Conservation (phyloP, 2,888 invertebrate species). For the Clostera curtula region DNA sequence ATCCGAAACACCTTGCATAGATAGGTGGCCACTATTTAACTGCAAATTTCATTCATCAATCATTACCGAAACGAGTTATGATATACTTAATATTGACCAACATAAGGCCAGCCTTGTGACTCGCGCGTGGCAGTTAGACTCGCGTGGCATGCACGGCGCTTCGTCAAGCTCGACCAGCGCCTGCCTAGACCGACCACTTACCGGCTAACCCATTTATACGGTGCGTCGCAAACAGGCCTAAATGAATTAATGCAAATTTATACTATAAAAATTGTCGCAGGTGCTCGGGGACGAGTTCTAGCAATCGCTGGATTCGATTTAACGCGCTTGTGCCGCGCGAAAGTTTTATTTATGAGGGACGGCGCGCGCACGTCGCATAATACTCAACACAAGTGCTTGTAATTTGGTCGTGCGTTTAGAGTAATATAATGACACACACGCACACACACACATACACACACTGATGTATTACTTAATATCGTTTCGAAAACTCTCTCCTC, state of each 20-base stretch:
- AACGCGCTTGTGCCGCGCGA: slow-evolving; percentile 62
- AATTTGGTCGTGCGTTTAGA: slow-evolving; percentile 16
- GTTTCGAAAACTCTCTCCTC: too few species aligned
- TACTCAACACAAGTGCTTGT: slow-evolving; percentile 29
- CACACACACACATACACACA: not conserved
- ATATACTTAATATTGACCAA: too few species aligned
- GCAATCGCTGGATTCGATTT: slow-evolving; percentile 66
- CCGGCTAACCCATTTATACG: slow-evolving; percentile 73
- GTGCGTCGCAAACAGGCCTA: slow-evolving; percentile 66
- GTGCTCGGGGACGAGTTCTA: slow-evolving; percentile 69
- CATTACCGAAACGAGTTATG: too few species aligned
- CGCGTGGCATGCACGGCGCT: slow-evolving; percentile 14
- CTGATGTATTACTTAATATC: too few species aligned
- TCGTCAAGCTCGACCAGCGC: slow-evolving; percentile 22
- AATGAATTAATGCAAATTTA: slow-evolving; percentile 75
- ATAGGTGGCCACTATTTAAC: too few species aligned
- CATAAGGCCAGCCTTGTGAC: slow-evolving; percentile 21
- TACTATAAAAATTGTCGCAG: slow-evolving; percentile 76
- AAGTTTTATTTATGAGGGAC: slow-evolving; percentile 71
- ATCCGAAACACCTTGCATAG: too few species aligned
- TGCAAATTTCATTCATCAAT: too few species aligned
- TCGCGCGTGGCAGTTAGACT: slow-evolving; percentile 23
- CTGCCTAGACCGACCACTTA: slow-evolving; percentile 64
- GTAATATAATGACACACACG: slow-evolving; percentile 8
- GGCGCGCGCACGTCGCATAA: slow-evolving; percentile 39